Base-by-base conservation (phyloP, 1,140 invertebrate genomes). In the Dendrolimus kikuchii region DNA sequence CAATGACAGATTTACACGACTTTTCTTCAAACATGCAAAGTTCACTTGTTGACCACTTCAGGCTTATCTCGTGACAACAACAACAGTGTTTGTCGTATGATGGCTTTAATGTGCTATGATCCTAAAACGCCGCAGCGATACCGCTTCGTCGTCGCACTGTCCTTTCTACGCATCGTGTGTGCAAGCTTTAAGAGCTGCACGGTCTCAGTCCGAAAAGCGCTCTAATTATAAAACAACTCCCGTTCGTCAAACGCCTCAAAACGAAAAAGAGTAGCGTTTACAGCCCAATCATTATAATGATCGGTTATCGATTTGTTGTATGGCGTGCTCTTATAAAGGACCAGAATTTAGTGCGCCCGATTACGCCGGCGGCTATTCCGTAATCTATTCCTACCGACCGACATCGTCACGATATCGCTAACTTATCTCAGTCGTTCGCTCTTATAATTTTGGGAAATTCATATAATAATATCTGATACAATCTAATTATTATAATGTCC, bases 401-500 rank as follows among this genome's bases (percentile, higher is more conserved):
- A 69, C 70, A 51, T 69, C 67, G 57, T 73, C 74, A 81, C 77
- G 77, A 79, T 77, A 77, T 68, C 66, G 62, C 56, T 62, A 64
- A 71, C 61, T 68, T 68, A 76, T 76, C 71, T 71, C 66, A 56
- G 54, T 77, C 68, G 64, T 56, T 66, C 57, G 63, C 60, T 75
- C 66, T 84, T 81, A 81, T 82, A 82, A 84, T 84, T 81, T 81
- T 71, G 69, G 68, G 69, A 81, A 85, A 82, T 82, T 81, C 74
- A 73, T 81, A 82, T 85, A 81, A 85, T 85, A 84, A 81, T 64
- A 71, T 78, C 77, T 77, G 79, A 82, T 82, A 81, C 77, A 74
- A 81, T 81, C 80, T 79, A 81, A 85, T 85, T 80, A 82, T 85
- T 80, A 80, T 85, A 82, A 83, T 82, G 77, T 77, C 72, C 78